Conservation (phyloP, 1,140 invertebrate species). For the Pseudomyrmex sp. region DNA sequence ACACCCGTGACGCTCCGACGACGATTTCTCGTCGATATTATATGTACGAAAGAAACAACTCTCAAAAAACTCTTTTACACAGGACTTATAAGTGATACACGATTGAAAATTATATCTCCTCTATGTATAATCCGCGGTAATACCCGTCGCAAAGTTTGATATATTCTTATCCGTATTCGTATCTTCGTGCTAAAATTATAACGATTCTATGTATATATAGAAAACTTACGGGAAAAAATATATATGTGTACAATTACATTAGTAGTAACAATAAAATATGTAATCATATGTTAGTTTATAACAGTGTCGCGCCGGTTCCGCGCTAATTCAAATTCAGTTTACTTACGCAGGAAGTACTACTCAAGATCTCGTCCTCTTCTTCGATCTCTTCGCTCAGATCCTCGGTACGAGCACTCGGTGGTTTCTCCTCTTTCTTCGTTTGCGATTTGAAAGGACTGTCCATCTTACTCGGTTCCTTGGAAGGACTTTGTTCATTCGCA, state of each 20-base stretch:
- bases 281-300: too few relatives aligned
- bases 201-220: conserved; percentile 57
- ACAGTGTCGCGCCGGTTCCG: background rate
- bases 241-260: conserved; percentile 21
- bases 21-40: conserved; percentile 45
- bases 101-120: conserved; percentile 76
- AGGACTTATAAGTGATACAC: conserved; percentile 34
- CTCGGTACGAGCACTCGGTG: conserved; percentile 77
- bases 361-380: conserved; percentile 81
- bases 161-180: conserved; percentile 80
- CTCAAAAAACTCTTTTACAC: conserved; percentile 50
- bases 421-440: conserved; percentile 74
- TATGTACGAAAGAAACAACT: conserved; percentile 50
- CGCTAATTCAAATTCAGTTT: conserved; percentile 48
- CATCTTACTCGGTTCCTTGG: conserved; percentile 76
- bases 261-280: background rate
- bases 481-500: conserved; percentile 82
- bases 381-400: conserved; percentile 83
- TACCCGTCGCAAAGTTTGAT: conserved; percentile 79
- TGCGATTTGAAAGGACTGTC: conserved; percentile 71
- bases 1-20: conserved; percentile 55
- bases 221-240: conserved; percentile 37
- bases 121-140: conserved; percentile 77
- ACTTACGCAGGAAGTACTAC: conserved; percentile 83
- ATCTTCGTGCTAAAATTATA: conserved; percentile 81